Conservation (phyloP, 1,140 invertebrate genomes). For the Leptestheria dahalacensis region DNA sequence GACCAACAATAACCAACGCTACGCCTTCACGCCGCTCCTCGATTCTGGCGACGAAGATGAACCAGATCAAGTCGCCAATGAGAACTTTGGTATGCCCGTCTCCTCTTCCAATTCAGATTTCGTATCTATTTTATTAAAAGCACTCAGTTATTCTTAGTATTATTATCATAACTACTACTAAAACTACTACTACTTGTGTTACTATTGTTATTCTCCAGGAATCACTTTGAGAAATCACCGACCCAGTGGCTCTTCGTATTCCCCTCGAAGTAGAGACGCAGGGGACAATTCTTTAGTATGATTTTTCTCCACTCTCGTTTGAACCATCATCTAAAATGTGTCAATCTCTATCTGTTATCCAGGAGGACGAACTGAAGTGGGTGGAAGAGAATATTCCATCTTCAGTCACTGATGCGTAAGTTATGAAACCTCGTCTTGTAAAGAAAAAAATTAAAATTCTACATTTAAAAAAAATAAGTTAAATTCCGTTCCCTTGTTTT, state of each 20-base stretch:
- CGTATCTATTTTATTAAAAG: not conserved
- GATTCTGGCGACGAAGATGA: slow-evolving; percentile 65
- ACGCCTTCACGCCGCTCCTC: slow-evolving; percentile 79
- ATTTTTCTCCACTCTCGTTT: no score
- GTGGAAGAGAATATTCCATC: slow-evolving; percentile 79
- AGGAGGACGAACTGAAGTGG: slow-evolving; percentile 78
- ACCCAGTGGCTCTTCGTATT: not conserved
- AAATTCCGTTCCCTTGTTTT: slow-evolving; percentile 7
- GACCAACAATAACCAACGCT: slow-evolving; percentile 85
- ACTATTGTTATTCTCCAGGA: no score
- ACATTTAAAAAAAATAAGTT: not conserved
- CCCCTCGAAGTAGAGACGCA: not conserved
- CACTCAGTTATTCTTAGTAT: not conserved
- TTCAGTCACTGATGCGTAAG: slow-evolving; percentile 49
- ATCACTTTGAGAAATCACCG: not conserved
- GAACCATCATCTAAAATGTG: no score
- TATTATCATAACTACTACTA: no score
- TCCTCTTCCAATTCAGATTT: slow-evolving; percentile 10
- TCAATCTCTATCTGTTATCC: no score
- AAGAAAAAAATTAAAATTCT: no score
- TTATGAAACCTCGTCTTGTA: no score
- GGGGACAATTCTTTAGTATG: slow-evolving; percentile 2
- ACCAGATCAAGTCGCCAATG: slow-evolving; percentile 65
- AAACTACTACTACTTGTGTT: no score
- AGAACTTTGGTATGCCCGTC: slow-evolving; percentile 48